Percentiles rank a stretch among this genome's conserved stretches.
Conservation (phyloP, 2,113 vertebrate genomes). For the Rynchops niger region DNA sequence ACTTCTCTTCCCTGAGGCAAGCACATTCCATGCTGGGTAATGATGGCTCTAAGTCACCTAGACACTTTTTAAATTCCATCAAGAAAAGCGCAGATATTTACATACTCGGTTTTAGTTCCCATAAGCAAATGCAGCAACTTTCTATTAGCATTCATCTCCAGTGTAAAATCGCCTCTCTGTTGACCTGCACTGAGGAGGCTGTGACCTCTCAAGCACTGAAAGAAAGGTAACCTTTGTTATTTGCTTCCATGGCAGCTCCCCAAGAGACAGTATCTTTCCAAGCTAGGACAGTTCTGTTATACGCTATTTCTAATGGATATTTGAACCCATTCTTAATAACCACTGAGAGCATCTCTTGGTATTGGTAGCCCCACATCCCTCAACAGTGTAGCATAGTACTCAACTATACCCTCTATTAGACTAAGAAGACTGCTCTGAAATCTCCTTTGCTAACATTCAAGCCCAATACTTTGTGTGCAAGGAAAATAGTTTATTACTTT, state of each 20-base stretch:
- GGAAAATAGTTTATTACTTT: not conserved
- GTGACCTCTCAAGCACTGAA: not conserved
- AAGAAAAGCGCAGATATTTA: not conserved
- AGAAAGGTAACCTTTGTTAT: not conserved
- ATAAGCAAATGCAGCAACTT: not conserved
- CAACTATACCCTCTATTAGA: not conserved
- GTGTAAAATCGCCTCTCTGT: not conserved
- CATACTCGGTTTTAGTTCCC: not conserved
- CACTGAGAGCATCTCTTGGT: not conserved
- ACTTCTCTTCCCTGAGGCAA: not conserved
- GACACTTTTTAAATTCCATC: not conserved
- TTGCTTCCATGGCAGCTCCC: not conserved
- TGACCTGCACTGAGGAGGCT: not conserved
- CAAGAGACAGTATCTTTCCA: not conserved
- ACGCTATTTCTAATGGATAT: not conserved
- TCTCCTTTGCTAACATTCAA: not conserved
- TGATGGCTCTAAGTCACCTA: not conserved
- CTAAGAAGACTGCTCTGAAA: not conserved
- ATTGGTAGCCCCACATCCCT: not conserved
- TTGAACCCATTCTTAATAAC: not conserved
- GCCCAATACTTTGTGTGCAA: not conserved
- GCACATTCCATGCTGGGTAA: not conserved
- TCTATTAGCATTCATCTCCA: not conserved
- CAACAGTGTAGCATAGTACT: rapidly evolving
- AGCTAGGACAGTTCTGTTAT: not conserved